These are phyloP conservation scores for Aphelinus atriplicis DNA, from an alignment of 1,140 invertebrate genomes.

Conservation along the genomic window DNA sequence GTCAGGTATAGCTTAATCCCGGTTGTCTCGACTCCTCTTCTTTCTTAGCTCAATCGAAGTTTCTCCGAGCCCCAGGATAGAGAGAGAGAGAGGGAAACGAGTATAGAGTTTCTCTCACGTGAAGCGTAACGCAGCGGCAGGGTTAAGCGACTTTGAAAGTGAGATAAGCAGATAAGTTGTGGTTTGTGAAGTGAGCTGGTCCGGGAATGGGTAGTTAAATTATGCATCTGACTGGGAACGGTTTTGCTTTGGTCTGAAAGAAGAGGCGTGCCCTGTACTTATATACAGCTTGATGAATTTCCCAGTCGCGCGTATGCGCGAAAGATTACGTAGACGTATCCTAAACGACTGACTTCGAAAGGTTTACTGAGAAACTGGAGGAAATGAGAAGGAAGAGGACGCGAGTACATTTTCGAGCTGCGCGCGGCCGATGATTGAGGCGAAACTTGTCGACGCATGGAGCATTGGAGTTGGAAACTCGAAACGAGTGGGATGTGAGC, in stretches of 20 bases:
- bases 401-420: conserved; percentile 14
- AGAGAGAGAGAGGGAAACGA: background rate
- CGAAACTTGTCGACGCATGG: background rate
- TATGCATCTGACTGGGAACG: conserved; percentile 37
- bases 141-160: conserved; percentile 33
- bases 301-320: conserved; percentile 11
- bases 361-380: background rate
- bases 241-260: conserved; percentile 20
- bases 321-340: background rate
- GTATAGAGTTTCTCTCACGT: background rate
- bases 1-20: background rate
- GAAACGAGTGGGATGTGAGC: conserved; percentile 13
- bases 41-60: conserved; percentile 24
- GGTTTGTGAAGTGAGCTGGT: background rate
- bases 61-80: background rate
- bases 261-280: conserved; percentile 16
- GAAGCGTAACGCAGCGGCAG: conserved; percentile 3
- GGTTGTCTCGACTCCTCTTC: conserved; percentile 4
- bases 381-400: background rate
- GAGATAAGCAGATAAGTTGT: conserved; percentile 37
- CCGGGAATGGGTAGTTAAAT: conserved; percentile 31
- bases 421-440: conserved; percentile 3
- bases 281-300: conserved; percentile 33
- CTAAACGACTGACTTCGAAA: conserved; percentile 1
- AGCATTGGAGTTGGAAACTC: conserved; percentile 3